Base-by-base conservation (phyloP, 2,888 invertebrate species). In the Euclidia mi region DNA sequence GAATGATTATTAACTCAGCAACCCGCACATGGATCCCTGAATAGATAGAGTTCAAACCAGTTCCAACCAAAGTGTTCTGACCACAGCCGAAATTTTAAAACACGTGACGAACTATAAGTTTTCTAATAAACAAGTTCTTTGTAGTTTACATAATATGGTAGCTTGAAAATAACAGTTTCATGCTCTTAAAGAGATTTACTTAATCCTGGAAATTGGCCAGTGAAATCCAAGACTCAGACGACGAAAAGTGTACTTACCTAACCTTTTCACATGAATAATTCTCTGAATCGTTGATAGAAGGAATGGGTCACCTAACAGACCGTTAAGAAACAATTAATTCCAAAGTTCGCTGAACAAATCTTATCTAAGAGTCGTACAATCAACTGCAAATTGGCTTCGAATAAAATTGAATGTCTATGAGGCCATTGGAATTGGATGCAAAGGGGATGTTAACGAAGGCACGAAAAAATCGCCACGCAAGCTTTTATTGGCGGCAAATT, bases 351-450 rank as follows among this genome's bases (percentile, higher is more conserved):
- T 18, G 66, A 57, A 55, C 40, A 43, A 56, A 48, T 44, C 38
- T 55, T 60, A 67, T 70, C 60, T 56, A 41, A 48, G 11, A 28
- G 37, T 40, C 28, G 29, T 18, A 61, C 49, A 61, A 62, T 69
- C 51, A 55, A 64, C 50, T 68, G 65, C 61, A 67, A 76, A 81
- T 73, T 71, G 67, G 64, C 66, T 64, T 43, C 40, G 60, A 73
- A 79, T 79, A 77, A 76, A 83, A 80, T 75, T 66, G 76, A 80
- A 78, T 75, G 65, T 66, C 62, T 71, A 74, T 78, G 70, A 74
- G 62, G 70, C 56, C 64, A 73, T 76, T 66, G 63, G 55, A 76
- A 78, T 52, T 75, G 69, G 64, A 58, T 71, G 69, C 71, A 75
- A 75, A 77, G 64, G 68, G 68, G 59, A 50, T 55, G 56, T 59